phyloP scores from a whole-genome alignment of 1,140 invertebrate species.

The Drosophila teissieri region DNA sequence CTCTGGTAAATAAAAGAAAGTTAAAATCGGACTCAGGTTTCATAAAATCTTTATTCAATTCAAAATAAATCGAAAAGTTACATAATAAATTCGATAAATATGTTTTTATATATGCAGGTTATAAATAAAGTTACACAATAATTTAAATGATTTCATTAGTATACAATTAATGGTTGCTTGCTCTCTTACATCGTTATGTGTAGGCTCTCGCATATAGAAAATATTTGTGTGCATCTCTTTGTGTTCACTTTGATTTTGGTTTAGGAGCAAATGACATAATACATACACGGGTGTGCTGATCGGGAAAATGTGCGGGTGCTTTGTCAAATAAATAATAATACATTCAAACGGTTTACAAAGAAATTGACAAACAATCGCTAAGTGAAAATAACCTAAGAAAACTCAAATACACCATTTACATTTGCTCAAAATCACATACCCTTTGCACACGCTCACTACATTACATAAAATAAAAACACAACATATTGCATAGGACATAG shows the following conservation, averaged over 20 bases:
- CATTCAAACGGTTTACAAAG: conserved; percentile 39
- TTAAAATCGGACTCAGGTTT: conserved; percentile 17
- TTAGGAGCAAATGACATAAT: conserved; percentile 72
- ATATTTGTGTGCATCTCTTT: conserved; percentile 80
- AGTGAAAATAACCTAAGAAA: conserved; percentile 42
- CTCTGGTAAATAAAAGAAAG: no score
- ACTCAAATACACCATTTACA: conserved; percentile 59
- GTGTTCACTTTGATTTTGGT: conserved; percentile 71
- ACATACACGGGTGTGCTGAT: conserved; percentile 46
- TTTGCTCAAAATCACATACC: conserved; percentile 44
- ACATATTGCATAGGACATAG: conserved; percentile 56
- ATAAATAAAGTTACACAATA: conserved; percentile 77
- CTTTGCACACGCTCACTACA: conserved; percentile 51
- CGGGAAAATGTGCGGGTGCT: conserved; percentile 11
- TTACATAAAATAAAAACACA: conserved; percentile 56
- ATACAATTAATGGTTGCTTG: conserved; percentile 60
- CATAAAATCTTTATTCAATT: conserved; percentile 78
- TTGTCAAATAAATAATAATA: conserved; percentile 49
- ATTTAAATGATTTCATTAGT: conserved; percentile 71
- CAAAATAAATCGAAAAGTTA: conserved; percentile 78
- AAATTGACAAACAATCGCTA: conserved; percentile 29
- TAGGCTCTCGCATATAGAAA: conserved; percentile 61
- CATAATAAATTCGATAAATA: conserved; percentile 82
- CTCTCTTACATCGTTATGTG: conserved; percentile 29
- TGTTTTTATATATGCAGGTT: conserved; percentile 70